Conservation (phyloP, 2,113 vertebrate species). For the Cranoglanis bouderius region DNA sequence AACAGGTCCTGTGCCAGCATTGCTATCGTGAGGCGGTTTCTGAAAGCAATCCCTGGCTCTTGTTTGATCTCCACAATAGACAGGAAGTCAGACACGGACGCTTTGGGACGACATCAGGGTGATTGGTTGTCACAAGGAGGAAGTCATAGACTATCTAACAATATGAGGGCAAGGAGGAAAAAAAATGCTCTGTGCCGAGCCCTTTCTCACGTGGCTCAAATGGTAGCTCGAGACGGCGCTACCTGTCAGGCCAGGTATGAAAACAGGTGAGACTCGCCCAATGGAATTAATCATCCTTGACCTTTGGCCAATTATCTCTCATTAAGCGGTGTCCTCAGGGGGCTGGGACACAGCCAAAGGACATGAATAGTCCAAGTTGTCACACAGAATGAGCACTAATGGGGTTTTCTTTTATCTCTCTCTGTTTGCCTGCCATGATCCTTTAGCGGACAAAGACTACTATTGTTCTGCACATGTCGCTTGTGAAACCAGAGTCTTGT, state of each 20-base stretch:
- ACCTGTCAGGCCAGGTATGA: slow-evolving; percentile 65
- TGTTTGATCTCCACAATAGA: slow-evolving; percentile 26
- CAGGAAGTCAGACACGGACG: slow-evolving; percentile 6
- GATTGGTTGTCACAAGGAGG: slow-evolving; percentile 21
- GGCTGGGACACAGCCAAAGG: slow-evolving; percentile 63
- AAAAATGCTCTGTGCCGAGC: background rate
- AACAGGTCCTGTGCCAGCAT: background rate
- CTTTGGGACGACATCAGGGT: slow-evolving; percentile 31
- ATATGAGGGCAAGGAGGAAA: background rate
- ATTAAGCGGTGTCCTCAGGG: slow-evolving; percentile 70
- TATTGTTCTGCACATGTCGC: slow-evolving; percentile 57
- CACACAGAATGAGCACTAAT: slow-evolving; percentile 61
- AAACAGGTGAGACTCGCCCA: slow-evolving; percentile 68
- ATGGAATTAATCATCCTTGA: slow-evolving; percentile 80
- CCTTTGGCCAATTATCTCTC: slow-evolving; percentile 76
- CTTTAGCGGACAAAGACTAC: slow-evolving; percentile 61
- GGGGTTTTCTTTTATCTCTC: slow-evolving; percentile 52
- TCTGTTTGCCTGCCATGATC: slow-evolving; percentile 35
- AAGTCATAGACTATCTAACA: slow-evolving; percentile 4
- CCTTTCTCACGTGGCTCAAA: slow-evolving; percentile 31
- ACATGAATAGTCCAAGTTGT: slow-evolving; percentile 67
- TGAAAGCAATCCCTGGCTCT: background rate
- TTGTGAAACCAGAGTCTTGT: slow-evolving; percentile 9
- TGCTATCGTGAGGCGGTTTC: background rate
- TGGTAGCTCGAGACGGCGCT: slow-evolving; percentile 19